A percentile compares a stretch with the other conserved stretches of the same genome.
Evolutionary conservation across 1,140 invertebrate species (phyloP).

Genomic region (Calephelis virginiensis): DNA sequence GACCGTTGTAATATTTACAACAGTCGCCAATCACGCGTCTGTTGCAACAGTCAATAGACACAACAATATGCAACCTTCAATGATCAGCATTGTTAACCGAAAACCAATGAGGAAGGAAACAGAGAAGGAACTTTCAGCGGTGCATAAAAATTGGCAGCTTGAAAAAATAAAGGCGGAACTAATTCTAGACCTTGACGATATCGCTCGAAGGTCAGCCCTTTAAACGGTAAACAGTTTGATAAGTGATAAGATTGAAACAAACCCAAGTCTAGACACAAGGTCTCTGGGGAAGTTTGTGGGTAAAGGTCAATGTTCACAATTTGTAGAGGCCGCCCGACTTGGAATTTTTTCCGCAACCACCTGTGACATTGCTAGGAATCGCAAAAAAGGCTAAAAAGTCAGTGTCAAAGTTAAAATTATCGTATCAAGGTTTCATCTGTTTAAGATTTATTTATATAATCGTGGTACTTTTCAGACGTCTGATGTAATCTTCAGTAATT

Average conservation of each 20-base stretch:
- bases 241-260: slow-evolving; percentile 50
- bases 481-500: too few species aligned
- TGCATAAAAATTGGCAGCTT: slow-evolving; percentile 50
- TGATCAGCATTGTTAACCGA: slow-evolving; percentile 44
- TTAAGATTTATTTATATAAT: slow-evolving; percentile 21
- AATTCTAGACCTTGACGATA: slow-evolving; percentile 43
- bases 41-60: background rate
- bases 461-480: too few species aligned
- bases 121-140: slow-evolving; percentile 50
- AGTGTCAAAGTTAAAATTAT: slow-evolving; percentile 24
- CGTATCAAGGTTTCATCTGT: slow-evolving; percentile 4
- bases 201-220: slow-evolving; percentile 60
- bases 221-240: slow-evolving; percentile 51
- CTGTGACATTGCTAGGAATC: slow-evolving; percentile 40
- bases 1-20: too few species aligned
- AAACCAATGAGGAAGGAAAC: slow-evolving; percentile 61
- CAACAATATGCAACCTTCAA: slow-evolving; percentile 28
- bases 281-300: slow-evolving; percentile 54
- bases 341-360: slow-evolving; percentile 47
- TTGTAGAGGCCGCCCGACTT: slow-evolving; percentile 32
- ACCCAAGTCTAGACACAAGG: slow-evolving; percentile 39
- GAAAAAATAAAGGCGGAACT: slow-evolving; percentile 61
- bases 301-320: slow-evolving; percentile 63
- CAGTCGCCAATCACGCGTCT: too few species aligned
- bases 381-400: slow-evolving; percentile 27